Base-by-base conservation (phyloP, 2,888 invertebrate species). In the Parasteatoda lunata region DNA sequence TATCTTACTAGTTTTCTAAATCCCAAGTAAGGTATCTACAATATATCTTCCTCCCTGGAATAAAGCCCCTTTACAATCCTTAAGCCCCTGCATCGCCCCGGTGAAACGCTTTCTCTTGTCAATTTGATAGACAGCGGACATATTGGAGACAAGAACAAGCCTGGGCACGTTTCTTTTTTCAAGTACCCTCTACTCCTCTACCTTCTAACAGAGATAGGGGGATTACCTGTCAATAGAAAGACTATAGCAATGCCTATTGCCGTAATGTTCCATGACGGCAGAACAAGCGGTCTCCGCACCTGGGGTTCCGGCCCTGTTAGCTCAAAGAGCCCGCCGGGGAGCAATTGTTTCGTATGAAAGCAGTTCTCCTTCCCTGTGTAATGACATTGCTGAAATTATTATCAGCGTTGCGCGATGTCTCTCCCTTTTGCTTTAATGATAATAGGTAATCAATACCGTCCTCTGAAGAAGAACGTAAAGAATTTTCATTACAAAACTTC, bases 151-250 rank as follows among this genome's bases (percentile, higher is more conserved):
- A 85, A 79, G 73, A 65, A 65, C 45, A 73, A 65, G 70, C 59
- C 49, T 64, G 9, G n/a, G 65, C 48, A 48, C 49, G 66, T 45
- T 49, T 9, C 9, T 5, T 76, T 45, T 73, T 48, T 65, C 75
- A 48, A n/a, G 47, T 11, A 11, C 13, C 72, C 8, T 30, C 45
- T 48, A 49, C 73, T 8, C 52, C n/a, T 49, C 15, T 15, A 6
- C 73, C 77, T n/a, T 71, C 15, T 71, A 30, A 51, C 64, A 13
- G 77, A 72, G 66, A 54, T 13, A 30, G 54, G 70, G 77, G 84
- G 79, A 85, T 85, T 85, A 79, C 85, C 85, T 85, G 85, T 85
- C 85, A 85, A 85, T 85, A 85, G 85, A 85, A 84, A 68, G 83
- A 68, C 84, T 78, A 51, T 66, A 68, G 70, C 72, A 71, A 70